phyloP scores from a whole-genome alignment of 92 coral and sea anemone genomes.

The Zoanthus solanderi region DNA sequence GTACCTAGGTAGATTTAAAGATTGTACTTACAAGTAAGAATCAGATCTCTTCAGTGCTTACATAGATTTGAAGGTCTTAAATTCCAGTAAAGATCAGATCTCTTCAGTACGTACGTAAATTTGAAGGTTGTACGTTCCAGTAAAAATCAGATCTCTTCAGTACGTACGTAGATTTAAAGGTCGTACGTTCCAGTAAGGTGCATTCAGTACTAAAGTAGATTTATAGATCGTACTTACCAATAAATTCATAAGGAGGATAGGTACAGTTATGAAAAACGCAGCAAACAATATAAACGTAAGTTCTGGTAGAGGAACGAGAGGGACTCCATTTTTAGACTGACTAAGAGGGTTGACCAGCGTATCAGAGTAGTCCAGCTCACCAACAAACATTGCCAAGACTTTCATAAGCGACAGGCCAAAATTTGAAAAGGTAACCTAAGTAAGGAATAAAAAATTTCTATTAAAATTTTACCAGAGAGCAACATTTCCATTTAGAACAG shows the following conservation, averaged over 20 bases:
- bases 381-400: conserved; percentile 84
- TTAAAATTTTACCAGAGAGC: neutral
- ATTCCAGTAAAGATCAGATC: too few relatives aligned
- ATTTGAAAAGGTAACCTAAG: conserved; percentile 71
- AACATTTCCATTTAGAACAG: too few relatives aligned
- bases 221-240: conserved; percentile 67
- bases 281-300: conserved; percentile 68
- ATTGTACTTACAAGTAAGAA: too few relatives aligned
- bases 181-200: too few relatives aligned
- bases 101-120: too few relatives aligned
- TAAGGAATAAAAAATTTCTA: neutral
- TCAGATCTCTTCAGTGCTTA: too few relatives aligned
- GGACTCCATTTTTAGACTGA: conserved; percentile 62
- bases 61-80: too few relatives aligned
- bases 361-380: conserved; percentile 86
- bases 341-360: conserved; percentile 68
- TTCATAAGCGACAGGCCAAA: conserved; percentile 76
- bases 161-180: too few relatives aligned
- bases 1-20: too few relatives aligned
- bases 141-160: too few relatives aligned
- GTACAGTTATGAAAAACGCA: conserved; percentile 74
- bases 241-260: conserved; percentile 90
- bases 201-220: too few relatives aligned
- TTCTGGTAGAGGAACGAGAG: conserved; percentile 82
- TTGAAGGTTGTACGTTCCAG: too few relatives aligned